Percentiles rank a stretch among this genome's conserved stretches.
Conservation (phyloP, 2,797 vertebrate genomes). For the Epinephelus coioides region DNA sequence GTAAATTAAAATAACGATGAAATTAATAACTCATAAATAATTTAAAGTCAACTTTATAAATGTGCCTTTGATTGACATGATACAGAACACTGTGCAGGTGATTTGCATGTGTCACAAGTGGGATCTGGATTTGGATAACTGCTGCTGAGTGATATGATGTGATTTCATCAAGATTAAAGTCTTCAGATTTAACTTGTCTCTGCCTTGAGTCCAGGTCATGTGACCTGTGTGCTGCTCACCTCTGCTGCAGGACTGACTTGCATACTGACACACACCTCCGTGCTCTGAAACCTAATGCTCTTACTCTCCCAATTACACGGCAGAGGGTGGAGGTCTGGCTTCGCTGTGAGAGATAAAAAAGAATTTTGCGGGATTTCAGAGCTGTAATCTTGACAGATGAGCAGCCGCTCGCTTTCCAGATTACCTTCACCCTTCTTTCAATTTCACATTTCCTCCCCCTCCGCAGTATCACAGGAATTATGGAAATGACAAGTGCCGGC, state of each 20-base stretch:
- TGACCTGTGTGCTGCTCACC: conserved; percentile 19
- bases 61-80: too few species aligned
- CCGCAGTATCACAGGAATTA: conserved; percentile 56
- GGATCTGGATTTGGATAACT: background rate
- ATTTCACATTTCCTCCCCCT: conserved; percentile 15
- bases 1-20: too few species aligned
- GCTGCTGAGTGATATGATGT: background rate
- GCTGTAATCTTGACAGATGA: conserved; percentile 65
- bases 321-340: conserved; percentile 34
- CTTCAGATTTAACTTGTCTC: background rate
- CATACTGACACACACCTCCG: background rate
- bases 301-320: conserved; percentile 33
- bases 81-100: background rate
- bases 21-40: too few species aligned
- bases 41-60: too few species aligned
- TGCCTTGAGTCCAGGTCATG: background rate
- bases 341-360: conserved; percentile 37
- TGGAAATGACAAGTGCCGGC: conserved; percentile 43
- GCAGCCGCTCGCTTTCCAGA: conserved; percentile 37
- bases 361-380: conserved; percentile 43
- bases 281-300: conserved; percentile 32
- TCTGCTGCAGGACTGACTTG: background rate
- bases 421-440: conserved; percentile 42
- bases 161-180: background rate
- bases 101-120: background rate